Conservation (phyloP, 2,888 invertebrate genomes). For the Coremacera marginata region DNA sequence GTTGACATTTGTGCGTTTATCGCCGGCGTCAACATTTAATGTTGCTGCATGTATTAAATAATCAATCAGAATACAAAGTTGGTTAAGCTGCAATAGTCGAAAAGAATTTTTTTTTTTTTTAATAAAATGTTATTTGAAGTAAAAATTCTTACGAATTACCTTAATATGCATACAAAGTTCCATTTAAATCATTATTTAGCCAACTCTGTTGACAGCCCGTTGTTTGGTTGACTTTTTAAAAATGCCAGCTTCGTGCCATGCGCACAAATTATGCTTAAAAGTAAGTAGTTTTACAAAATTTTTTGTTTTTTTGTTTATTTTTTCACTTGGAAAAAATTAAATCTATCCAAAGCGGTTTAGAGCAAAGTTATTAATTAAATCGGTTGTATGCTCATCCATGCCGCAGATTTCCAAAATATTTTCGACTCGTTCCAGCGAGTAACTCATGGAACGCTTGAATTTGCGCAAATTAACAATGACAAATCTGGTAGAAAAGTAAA, state of each 20-base stretch:
- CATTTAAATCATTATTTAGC: too few species aligned
- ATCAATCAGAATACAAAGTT: too few species aligned
- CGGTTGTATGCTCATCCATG: slow-evolving; percentile 70
- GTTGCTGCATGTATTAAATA: background rate
- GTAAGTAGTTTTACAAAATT: background rate
- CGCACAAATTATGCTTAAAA: slow-evolving; percentile 21
- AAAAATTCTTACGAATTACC: too few species aligned
- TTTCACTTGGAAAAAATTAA: background rate
- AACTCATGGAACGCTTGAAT: slow-evolving; percentile 59
- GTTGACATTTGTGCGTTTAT: background rate
- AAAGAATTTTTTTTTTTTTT: too few species aligned
- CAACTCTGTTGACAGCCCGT: too few species aligned
- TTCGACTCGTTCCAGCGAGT: slow-evolving; percentile 54
- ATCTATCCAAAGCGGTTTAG: slow-evolving; percentile 53
- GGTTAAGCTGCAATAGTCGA: too few species aligned
- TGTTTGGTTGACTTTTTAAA: too few species aligned
- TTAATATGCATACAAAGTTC: too few species aligned
- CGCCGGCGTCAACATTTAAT: background rate
- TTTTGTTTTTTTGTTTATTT: slow-evolving; percentile 26
- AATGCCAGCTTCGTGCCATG: background rate
- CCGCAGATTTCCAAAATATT: slow-evolving; percentile 71
- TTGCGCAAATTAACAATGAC: slow-evolving; percentile 62
- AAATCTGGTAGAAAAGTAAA: slow-evolving; percentile 51
- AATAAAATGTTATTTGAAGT: too few species aligned
- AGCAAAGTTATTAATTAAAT: slow-evolving; percentile 71